Evolutionary conservation across 2,888 invertebrate genomes (phyloP), one percentile per base, ranked within the genome.

Genomic region (Invenusta paracnida): DNA sequence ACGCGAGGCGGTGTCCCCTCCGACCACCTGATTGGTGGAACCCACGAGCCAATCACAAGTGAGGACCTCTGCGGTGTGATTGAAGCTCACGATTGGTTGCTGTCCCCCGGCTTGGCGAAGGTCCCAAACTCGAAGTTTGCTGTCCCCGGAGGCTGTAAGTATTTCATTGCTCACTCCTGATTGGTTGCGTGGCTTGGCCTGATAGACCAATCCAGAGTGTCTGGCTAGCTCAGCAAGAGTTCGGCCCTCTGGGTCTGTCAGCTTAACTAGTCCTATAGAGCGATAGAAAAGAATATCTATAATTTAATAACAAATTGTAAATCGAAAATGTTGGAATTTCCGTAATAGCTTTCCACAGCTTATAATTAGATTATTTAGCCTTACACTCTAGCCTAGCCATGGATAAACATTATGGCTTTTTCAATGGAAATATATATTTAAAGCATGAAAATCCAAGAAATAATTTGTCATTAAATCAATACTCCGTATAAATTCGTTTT

Each of bases 41-140:
- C 23, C 73, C 2, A 23, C 73, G 17, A 73, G 5, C 73, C 73
- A 73, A 73, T 73, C 73, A 73, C 73, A 73, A 23, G 23, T 73
- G 11, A 73, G 23, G 11, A 73, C 73, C 73, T 73, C 73, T 2
- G 73, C 5, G 27, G 23, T 23, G 27, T 73, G 73, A 73, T 2
- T 73, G 11, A 73, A 13, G 11, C 11, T 23, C 5, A 13, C 23
- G 27, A 73, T 23, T 23, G 73, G 73, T 23, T 23, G 73, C 5
- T 5, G 17, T 5, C 11, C 23, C 2, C 11, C 2, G 5, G 73
- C 5, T 5, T 13, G 11, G 5, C 73, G 73, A 2, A 73, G 73
- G 23, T 73, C 73, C 73, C 73, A 73, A 13, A 73, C 25, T 13
- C 73, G 73, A n/a, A 73, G 73, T 73, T 73, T 73, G 73, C 23